Evolutionary conservation across 2,113 vertebrate species (phyloP).

Genomic region (Lathamus discolor): DNA sequence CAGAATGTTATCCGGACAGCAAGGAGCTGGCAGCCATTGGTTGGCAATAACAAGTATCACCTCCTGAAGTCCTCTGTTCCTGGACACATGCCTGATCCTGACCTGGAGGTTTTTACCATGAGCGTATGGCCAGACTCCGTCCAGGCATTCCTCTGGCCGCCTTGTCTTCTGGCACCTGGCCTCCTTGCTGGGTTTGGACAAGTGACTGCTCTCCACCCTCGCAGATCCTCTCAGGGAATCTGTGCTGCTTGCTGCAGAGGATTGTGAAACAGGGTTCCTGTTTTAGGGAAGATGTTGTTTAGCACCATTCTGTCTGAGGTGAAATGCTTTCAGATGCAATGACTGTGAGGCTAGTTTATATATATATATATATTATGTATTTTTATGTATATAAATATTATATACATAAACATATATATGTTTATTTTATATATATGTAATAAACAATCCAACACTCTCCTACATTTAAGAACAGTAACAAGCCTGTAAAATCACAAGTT

Average conservation of each 20-base stretch:
- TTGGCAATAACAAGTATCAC: background rate
- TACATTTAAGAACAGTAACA: background rate
- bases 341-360: background rate
- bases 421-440: background rate
- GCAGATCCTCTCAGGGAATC: slow-evolving; percentile 7
- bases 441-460: background rate
- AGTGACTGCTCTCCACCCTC: slow-evolving; percentile 25
- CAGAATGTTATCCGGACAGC: background rate
- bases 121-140: background rate
- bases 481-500: background rate
- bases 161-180: background rate
- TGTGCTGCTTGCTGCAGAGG: background rate
- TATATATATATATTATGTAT: background rate
- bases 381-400: too few relatives aligned
- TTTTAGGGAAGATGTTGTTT: background rate
- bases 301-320: background rate
- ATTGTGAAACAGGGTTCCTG: slow-evolving; percentile 17
- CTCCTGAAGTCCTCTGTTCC: background rate
- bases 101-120: background rate
- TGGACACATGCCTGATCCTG: background rate
- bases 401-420: too few relatives aligned
- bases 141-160: slow-evolving; percentile 4
- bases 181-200: background rate
- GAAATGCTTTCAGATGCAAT: background rate
- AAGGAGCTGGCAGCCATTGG: background rate